Conservation (phyloP, 2,888 invertebrate genomes). For the Chalcis sispes region DNA sequence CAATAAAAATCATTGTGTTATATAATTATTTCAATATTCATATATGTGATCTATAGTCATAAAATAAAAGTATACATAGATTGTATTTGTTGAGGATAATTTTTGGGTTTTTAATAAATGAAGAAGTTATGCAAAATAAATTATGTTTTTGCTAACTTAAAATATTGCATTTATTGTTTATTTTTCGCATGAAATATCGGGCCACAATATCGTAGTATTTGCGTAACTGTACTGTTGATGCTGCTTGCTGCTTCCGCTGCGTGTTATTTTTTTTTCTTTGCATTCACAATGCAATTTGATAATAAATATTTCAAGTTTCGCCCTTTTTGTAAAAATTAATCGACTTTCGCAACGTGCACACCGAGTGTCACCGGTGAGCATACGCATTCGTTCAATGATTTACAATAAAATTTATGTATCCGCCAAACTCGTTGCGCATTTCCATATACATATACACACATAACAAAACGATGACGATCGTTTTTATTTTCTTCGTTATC, state of each 20-base stretch:
- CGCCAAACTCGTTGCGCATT: constrained; percentile 27
- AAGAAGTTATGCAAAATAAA: constrained; percentile 10
- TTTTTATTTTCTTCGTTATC: constrained; percentile 28
- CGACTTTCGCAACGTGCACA: constrained; percentile 37
- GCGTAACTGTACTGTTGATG: not conserved
- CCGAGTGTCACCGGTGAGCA: constrained; percentile 5
- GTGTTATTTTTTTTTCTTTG: constrained; percentile 1
- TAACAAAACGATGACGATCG: constrained; percentile 48
- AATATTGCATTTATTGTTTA: constrained; percentile 56
- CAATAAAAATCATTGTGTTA: not conserved
- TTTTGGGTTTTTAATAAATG: constrained; percentile 49
- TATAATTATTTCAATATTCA: constrained; percentile 16
- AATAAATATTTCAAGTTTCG: constrained; percentile 48
- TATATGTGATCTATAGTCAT: constrained; percentile 39
- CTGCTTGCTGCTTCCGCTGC: too few species aligned
- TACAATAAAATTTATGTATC: constrained; percentile 54
- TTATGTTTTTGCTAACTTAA: constrained; percentile 52
- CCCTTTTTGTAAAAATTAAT: constrained; percentile 48
- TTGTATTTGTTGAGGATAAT: constrained; percentile 30
- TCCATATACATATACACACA: constrained; percentile 49
- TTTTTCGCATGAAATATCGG: constrained; percentile 25
- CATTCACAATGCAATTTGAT: constrained; percentile 46
- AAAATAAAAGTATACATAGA: constrained; percentile 50
- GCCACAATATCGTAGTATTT: constrained; percentile 23
- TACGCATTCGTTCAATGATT: constrained; percentile 48